A percentile compares a stretch with the other conserved stretches of the same genome.
Conservation (phyloP, 2,113 vertebrate species). For the Oostethus manadensis region DNA sequence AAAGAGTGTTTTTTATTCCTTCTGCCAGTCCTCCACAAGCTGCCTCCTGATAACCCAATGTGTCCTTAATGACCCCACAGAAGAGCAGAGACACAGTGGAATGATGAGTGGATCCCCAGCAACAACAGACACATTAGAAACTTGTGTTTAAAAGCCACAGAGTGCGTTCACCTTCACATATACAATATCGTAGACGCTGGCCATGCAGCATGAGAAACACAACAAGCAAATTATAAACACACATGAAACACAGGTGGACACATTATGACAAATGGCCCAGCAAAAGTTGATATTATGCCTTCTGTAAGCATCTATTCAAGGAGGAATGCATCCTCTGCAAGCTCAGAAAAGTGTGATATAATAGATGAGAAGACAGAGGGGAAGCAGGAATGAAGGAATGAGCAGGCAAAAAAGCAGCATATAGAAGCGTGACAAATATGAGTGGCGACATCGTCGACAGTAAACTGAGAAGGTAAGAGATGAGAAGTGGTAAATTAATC, state of each 20-base stretch:
- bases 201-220: constrained; percentile 29
- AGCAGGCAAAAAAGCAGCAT: constrained; percentile 69
- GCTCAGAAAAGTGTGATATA: constrained; percentile 60
- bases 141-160: constrained; percentile 49
- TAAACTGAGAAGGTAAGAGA: constrained; percentile 72
- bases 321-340: constrained; percentile 59
- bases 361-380: constrained; percentile 72
- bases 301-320: constrained; percentile 65
- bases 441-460: constrained; percentile 71
- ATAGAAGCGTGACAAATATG: constrained; percentile 67
- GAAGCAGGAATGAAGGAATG: constrained; percentile 70
- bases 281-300: constrained; percentile 71
- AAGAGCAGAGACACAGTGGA: constrained; percentile 51
- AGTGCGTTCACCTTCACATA: constrained; percentile 10
- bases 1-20: constrained; percentile 53
- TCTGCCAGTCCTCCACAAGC: constrained; percentile 38
- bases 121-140: constrained; percentile 53
- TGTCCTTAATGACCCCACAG: constrained; percentile 57
- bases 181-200: background rate
- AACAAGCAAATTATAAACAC: constrained; percentile 42
- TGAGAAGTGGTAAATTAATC: constrained; percentile 82
- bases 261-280: constrained; percentile 64
- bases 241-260: constrained; percentile 55
- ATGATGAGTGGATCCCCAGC: constrained; percentile 60
- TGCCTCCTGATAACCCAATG: constrained; percentile 51